Conservation (phyloP, 1,140 invertebrate species). For the Cryptotermes secundus region DNA sequence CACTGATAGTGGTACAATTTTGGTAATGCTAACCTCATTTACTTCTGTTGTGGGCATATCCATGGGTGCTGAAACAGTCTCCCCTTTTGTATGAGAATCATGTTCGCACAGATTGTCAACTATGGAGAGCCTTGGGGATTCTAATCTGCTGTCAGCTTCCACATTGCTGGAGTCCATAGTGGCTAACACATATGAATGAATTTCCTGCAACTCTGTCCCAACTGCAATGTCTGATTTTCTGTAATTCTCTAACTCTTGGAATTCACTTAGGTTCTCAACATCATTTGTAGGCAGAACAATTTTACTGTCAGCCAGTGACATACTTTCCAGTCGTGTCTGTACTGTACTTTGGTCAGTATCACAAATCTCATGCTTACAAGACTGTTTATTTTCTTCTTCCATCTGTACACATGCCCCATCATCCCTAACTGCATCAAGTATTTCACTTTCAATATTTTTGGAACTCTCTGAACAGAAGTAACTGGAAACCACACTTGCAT, state of each 20-base stretch:
- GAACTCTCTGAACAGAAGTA: constrained; percentile 47
- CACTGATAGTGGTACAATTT: background rate
- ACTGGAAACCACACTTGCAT: background rate
- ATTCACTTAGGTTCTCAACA: background rate
- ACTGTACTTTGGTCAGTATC: background rate
- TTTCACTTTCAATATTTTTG: constrained; percentile 51
- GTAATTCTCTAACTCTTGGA: background rate
- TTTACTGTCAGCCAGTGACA: constrained; percentile 3
- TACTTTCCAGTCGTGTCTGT: background rate
- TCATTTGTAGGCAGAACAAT: background rate
- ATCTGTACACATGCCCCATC: background rate
- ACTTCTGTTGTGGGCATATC: background rate
- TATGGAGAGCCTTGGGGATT: constrained; percentile 7
- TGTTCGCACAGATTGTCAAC: background rate
- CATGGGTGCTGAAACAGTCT: background rate
- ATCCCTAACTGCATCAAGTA: constrained; percentile 51
- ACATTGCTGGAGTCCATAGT: background rate
- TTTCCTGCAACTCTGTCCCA: constrained; percentile 34
- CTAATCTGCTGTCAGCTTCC: constrained; percentile 29
- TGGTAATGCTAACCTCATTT: no score
- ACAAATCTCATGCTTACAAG: background rate
- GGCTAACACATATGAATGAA: constrained; percentile 25
- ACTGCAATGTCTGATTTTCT: background rate
- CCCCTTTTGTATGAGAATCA: background rate
- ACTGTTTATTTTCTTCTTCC: background rate